phyloP scores from a whole-genome alignment of 2,113 vertebrate genomes.

The Antennarius striatus region DNA sequence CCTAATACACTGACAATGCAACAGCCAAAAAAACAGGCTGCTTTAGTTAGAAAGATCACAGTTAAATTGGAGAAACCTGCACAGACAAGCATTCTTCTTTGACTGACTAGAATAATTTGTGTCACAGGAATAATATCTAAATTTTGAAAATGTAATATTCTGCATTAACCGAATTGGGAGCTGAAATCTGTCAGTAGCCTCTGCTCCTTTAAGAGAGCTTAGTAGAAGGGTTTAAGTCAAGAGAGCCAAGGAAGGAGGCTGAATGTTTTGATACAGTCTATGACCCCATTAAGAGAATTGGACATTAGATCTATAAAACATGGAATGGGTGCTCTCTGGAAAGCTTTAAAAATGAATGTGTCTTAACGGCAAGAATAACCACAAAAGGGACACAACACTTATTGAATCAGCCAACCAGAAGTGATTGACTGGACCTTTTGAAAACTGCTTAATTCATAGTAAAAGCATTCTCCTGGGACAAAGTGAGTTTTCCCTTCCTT shows the following conservation, averaged over 20 bases:
- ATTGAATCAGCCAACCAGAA: conserved; percentile 73
- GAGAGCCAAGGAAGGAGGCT: conserved; percentile 55
- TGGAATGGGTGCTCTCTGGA: conserved; percentile 54
- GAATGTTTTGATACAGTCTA: conserved; percentile 61
- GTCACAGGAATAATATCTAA: background rate
- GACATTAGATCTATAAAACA: conserved; percentile 70
- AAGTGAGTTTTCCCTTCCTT: conserved; percentile 38
- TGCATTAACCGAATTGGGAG: background rate
- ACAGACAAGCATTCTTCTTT: conserved; percentile 1
- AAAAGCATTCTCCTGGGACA: conserved; percentile 62
- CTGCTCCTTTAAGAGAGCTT: conserved; percentile 34
- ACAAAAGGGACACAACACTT: conserved; percentile 70
- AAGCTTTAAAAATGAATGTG: conserved; percentile 72
- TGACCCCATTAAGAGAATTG: conserved; percentile 68
- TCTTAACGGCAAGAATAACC: conserved; percentile 64
- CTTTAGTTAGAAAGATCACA: conserved; percentile 2
- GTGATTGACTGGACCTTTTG: conserved; percentile 71
- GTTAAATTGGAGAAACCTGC: background rate
- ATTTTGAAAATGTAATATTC: background rate
- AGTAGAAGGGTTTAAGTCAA: conserved; percentile 43
- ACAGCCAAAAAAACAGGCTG: no score
- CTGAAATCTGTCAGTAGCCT: conserved; percentile 28
- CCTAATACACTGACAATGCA: background rate
- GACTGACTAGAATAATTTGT: conserved; percentile 8
- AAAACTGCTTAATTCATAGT: conserved; percentile 71